A percentile compares a stretch with the other conserved stretches of the same genome.
These are phyloP conservation scores for Littorina saxatilis DNA, from an alignment of 1,140 invertebrate species.

Conservation along the genomic window DNA sequence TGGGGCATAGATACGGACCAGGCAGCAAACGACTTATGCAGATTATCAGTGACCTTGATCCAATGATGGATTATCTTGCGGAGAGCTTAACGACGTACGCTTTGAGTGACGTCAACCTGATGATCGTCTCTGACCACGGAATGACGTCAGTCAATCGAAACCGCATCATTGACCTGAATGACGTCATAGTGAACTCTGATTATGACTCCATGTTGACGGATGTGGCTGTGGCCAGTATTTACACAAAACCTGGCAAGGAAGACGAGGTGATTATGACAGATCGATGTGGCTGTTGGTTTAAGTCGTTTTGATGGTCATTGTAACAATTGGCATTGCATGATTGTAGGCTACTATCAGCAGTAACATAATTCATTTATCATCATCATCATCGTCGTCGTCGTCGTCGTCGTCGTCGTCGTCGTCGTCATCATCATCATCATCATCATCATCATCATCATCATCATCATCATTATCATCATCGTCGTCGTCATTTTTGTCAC, in stretches of 20 bases:
- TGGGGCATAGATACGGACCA: constrained; percentile 63
- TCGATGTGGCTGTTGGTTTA: not conserved
- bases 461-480: not conserved
- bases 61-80: constrained; percentile 59
- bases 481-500: no score
- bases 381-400: not conserved
- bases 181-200: constrained; percentile 58
- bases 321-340: no score
- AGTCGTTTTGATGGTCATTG: no score
- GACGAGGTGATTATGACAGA: constrained; percentile 53
- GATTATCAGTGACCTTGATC: constrained; percentile 59
- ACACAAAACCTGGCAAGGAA: constrained; percentile 53
- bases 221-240: constrained; percentile 69
- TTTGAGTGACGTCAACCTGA: constrained; percentile 70
- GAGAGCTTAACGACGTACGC: constrained; percentile 36
- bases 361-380: no score
- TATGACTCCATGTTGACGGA: constrained; percentile 65
- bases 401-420: no score
- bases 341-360: no score
- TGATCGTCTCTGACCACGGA: constrained; percentile 77
- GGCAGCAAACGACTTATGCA: constrained; percentile 49
- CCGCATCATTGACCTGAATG: constrained; percentile 66
- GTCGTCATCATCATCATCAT: not conserved
- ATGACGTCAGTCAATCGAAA: constrained; percentile 69
- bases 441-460: not conserved